These are phyloP conservation scores for Ciconia boyciana DNA, from an alignment of 2,113 vertebrate genomes.

Conservation along the genomic window DNA sequence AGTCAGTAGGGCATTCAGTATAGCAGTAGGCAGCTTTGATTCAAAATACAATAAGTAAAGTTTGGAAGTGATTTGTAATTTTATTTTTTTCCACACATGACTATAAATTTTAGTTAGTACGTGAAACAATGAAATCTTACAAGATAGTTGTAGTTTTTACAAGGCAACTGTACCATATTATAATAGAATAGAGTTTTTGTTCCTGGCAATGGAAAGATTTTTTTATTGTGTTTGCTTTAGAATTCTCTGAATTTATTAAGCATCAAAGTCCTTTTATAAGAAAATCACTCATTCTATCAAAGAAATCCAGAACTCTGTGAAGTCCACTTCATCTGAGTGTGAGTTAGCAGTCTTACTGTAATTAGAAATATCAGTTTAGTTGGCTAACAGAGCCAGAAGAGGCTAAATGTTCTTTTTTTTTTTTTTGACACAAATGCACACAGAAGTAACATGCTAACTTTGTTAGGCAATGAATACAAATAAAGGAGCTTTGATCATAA, in stretches of 20 bases:
- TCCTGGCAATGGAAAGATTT: neutral
- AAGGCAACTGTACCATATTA: neutral
- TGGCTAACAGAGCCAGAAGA: neutral
- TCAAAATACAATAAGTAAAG: neutral
- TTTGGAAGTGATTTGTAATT: neutral
- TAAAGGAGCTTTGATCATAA: neutral
- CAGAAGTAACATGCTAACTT: neutral
- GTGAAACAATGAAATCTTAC: neutral
- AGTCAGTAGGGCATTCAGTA: neutral
- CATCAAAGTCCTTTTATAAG: neutral
- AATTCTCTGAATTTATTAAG: neutral
- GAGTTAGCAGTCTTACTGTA: neutral
- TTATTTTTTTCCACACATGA: neutral
- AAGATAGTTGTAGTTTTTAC: neutral
- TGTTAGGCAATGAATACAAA: neutral
- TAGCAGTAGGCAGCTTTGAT: neutral
- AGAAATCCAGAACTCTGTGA: neutral
- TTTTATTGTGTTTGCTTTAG: neutral
- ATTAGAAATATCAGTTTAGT: neutral
- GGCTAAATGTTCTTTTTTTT: rapidly evolving
- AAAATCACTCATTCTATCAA: neutral
- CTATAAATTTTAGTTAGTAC: neutral
- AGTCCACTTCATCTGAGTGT: neutral
- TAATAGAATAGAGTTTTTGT: neutral
- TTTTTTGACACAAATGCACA: neutral